Base-by-base conservation (phyloP, 2,113 vertebrate genomes). In the Chascanopsetta lugubris region DNA sequence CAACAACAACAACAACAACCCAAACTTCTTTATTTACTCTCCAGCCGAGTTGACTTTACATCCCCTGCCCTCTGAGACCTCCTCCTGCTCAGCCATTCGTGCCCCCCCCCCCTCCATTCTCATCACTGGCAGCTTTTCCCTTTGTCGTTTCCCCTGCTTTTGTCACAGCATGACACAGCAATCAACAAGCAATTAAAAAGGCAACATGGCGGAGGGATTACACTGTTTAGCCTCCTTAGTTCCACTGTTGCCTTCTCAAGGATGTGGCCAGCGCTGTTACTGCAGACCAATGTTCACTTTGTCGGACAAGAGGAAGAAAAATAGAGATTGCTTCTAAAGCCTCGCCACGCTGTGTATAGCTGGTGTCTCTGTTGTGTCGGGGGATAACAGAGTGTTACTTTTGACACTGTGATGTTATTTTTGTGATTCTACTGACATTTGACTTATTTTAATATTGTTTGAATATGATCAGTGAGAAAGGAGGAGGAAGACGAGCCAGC, bases 161-260 rank as follows among this genome's bases (percentile, higher is more conserved):
- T 55, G 69, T 77, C 85, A 67, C 79, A 75, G 79, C 69, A 36
- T 61, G 77, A 85, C 74, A 66, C 12, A 11, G 57, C 58, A 75
- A 89, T 91, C 88, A 87, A 89, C 88, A 89, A 66, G 78, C 87
- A 91, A 89, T 88, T 90, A 87, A 90, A 88, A 57, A 55, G 57
- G 55, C 54, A 79, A 76, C 63, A 64, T 54, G 58, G 77, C 71
- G 67, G 29, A 45, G 47, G 69, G 57, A 50, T 60, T 55, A 60
- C 51, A 36, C 25, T 66, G 61, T 76, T 77, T 48, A 34, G 50
- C n/a, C 50, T 51, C 4, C 55, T 61, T 72, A 60, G 60, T 47
- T 64, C 57, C 55, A 53, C 32, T 57, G 32, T 30, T 36, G 32
- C 11, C 8, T 40, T 55, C 32, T 38, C 32, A 36, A 38, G 53